Conservation (phyloP, 2,888 invertebrate genomes). For the Platycheirus rosarum region DNA sequence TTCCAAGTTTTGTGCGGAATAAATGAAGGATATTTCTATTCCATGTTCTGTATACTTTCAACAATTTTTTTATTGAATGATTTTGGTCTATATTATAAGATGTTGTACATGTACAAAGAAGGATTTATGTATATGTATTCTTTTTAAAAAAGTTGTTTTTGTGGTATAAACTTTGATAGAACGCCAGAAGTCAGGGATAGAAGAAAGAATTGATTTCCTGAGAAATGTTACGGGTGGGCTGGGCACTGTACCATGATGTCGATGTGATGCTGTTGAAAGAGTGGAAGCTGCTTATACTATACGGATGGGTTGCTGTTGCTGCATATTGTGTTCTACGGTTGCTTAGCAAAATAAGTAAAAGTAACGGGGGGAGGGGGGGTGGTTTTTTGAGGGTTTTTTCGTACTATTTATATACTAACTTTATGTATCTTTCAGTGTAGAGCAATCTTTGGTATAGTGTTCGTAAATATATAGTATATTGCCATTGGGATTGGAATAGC, state of each 20-base stretch:
- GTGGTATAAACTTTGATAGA: slow-evolving; percentile 3
- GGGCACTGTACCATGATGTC: slow-evolving; percentile 29
- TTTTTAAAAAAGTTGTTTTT: not conserved
- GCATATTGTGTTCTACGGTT: slow-evolving; percentile 20
- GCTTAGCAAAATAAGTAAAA: slow-evolving; percentile 35
- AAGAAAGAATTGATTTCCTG: slow-evolving; percentile 41
- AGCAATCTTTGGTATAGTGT: slow-evolving; percentile 1
- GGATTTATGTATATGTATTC: too few relatives aligned
- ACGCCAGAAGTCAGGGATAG: slow-evolving; percentile 5
- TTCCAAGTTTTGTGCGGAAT: slow-evolving; percentile 4
- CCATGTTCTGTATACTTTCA: too few relatives aligned
- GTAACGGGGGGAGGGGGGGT: slow-evolving; percentile 38
- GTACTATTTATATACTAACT: not conserved
- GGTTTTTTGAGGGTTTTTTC: slow-evolving; percentile 4
- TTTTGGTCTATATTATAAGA: slow-evolving; percentile 17
- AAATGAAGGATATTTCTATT: slow-evolving; percentile 1
- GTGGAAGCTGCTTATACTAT: slow-evolving; percentile 26
- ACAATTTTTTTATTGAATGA: slow-evolving; percentile 20
- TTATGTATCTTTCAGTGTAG: not conserved
- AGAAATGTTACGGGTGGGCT: slow-evolving; percentile 47
- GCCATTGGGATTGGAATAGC: slow-evolving; percentile 7
- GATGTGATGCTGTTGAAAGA: slow-evolving; percentile 17
- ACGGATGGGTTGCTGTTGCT: slow-evolving; percentile 8
- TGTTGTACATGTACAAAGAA: not conserved
- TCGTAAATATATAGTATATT: too few relatives aligned